Evolutionary conservation across 1,140 invertebrate genomes (phyloP), one percentile per base, ranked within the genome.

Genomic region (Centruroides sculpturatus): DNA sequence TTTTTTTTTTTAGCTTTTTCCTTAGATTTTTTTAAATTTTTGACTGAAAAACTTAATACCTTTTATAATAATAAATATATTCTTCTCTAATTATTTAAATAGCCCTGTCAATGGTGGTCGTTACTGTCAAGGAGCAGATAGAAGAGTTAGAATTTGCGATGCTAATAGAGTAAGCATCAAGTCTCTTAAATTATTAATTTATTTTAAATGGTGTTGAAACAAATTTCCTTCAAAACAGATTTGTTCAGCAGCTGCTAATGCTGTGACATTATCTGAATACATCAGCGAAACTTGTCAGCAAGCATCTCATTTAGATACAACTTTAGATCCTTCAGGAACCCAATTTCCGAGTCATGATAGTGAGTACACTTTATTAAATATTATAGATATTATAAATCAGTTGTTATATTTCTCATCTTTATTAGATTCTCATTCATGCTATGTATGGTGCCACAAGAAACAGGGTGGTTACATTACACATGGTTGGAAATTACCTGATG

Each of bases 71-170:
- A 23, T 23, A 23, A 23, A 23, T 23, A 23, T 23, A 23, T 23
- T 23, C 23, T 51, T 51, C 2, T 51, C 49, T 57, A 52, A 49
- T 50, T 47, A 3, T 57, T 59, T 34, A 11, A 11, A 12, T 8
- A 65, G 65, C 10, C 78, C 78, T 3, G 65, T 74, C 8, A 80
- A 80, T 65, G 77, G 75, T 0, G 75, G 79, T 49, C 69, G 73
- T 47, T 76, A 76, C 4, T 87, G 85, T 68, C 75, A 81, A 41
- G 85, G 84, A 3, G 64, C 75, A 0, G 75, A 76, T 41, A 81
- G 79, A 67, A 81, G 83, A 65, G 80, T 83, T 1, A 70, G 73
- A 3, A 71, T 84, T 3, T 88, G 85, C 68, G 79, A 82, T 57
- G 83, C 85, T 66, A 72, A 76, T 12, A 81, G 80, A 71, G 78